Base-by-base conservation (phyloP, 2,113 vertebrate genomes). In the Apistogramma diplotaenia region DNA sequence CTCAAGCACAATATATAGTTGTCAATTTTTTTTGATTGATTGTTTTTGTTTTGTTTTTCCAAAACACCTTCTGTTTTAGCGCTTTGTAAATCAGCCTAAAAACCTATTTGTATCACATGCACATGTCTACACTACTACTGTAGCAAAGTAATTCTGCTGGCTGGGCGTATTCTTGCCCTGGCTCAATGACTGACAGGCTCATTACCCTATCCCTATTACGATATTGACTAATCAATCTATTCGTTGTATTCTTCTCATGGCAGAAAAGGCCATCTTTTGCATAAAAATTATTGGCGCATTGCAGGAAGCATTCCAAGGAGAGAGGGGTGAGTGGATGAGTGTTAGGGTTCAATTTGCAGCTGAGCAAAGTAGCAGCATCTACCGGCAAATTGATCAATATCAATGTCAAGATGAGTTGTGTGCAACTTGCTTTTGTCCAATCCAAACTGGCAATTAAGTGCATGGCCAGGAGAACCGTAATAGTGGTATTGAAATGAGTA, bases 221-320 rank as follows among this genome's bases (percentile, higher is more conserved):
- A 86, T 93, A 94, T 93, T 94, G 90, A 84, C 91, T 93, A 93
- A 94, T 95, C 93, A 94, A 93, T 94, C 89, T 91, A 89, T 91
- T 89, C 89, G 89, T 86, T 90, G 88, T 89, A 84, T 85, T 91
- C 83, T 85, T 83, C 89, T 88, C 67, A 1, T 77, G 87, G 87
- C 81, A 81, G 81, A 85, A 92, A 93, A 94, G 90, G 76, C 88
- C 89, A 89, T 85, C 85, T 91, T 88, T 93, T 87, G 81, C 88
- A 92, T 90, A 81, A 87, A 93, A 94, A 93, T 87, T 79, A 90
- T 83, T 70, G 59, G 72, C 67, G 81, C 65, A 43, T 21, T 67
- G 84, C 75, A 86, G 54, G 75, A 87, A 73, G 55, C 54, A 23
- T 75, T 84, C 74, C 54, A 85, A 77, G 53, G 79, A 85, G 62